These are phyloP conservation scores for Rhinoderma darwinii DNA, from an alignment of 2,113 vertebrate species.

Conservation along the genomic window DNA sequence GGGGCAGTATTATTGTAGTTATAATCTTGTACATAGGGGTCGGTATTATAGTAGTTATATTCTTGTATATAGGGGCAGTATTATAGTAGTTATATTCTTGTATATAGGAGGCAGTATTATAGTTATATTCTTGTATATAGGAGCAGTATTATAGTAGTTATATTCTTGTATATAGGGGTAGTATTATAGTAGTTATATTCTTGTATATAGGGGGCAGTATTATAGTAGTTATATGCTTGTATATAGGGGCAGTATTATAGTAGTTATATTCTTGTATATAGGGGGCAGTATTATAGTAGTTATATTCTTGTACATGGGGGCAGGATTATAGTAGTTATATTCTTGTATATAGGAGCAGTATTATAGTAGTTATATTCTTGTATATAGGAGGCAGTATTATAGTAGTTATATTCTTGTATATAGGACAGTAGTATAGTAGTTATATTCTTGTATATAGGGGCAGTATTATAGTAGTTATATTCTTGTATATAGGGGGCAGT, in stretches of 20 bases:
- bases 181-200: conserved; percentile 22
- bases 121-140: too few relatives aligned
- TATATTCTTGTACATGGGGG: background rate
- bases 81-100: conserved; percentile 12
- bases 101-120: background rate
- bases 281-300: background rate
- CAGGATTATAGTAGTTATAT: conserved; percentile 13
- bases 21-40: too few relatives aligned
- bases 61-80: too few relatives aligned
- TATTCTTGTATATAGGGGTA: background rate
- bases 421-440: too few relatives aligned
- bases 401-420: too few relatives aligned
- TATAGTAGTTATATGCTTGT: conserved; percentile 1
- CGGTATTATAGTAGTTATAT: too few relatives aligned
- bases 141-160: conserved; percentile 16
- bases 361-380: conserved; percentile 15
- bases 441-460: background rate
- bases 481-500: background rate
- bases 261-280: background rate
- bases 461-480: conserved; percentile 11
- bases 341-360: background rate
- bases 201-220: background rate
- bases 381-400: too few relatives aligned
- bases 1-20: too few relatives aligned
- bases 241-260: background rate